These are phyloP conservation scores for Drosophila yooni DNA, from an alignment of 2,888 invertebrate species.

Conservation along the genomic window DNA sequence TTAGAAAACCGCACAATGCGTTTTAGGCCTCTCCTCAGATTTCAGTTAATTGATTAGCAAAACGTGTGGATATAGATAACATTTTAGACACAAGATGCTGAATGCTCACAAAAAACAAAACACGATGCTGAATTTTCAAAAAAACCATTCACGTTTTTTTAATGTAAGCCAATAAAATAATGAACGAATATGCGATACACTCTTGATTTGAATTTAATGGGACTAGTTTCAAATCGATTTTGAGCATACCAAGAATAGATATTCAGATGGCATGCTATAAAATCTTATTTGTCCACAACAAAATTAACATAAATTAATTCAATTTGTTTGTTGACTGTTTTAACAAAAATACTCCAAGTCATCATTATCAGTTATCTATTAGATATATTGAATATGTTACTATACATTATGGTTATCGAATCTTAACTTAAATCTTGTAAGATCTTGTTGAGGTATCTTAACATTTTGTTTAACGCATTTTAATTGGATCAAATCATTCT, in stretches of 20 bases:
- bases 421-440: not conserved
- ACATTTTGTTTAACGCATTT: not conserved
- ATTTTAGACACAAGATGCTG: constrained; percentile 11
- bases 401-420: not conserved
- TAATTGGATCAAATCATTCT: not conserved
- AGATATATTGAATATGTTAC: not conserved
- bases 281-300: not conserved
- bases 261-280: not conserved
- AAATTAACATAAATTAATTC: constrained; percentile 11
- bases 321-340: not conserved
- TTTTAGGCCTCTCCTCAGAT: constrained; percentile 53
- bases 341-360: not conserved
- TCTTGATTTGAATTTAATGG: not conserved
- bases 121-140: constrained; percentile 1
- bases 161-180: not conserved
- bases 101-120: not conserved
- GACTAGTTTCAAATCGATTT: not conserved
- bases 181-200: not conserved
- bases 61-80: constrained; percentile 60
- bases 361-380: not conserved
- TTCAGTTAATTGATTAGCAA: constrained; percentile 73
- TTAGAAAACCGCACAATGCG: constrained; percentile 62
- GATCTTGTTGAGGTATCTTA: too few relatives aligned
- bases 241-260: not conserved
- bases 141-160: not conserved